These are phyloP conservation scores for Gymnothorax javanicus DNA, from an alignment of 2,797 vertebrate species.

Conservation along the genomic window DNA sequence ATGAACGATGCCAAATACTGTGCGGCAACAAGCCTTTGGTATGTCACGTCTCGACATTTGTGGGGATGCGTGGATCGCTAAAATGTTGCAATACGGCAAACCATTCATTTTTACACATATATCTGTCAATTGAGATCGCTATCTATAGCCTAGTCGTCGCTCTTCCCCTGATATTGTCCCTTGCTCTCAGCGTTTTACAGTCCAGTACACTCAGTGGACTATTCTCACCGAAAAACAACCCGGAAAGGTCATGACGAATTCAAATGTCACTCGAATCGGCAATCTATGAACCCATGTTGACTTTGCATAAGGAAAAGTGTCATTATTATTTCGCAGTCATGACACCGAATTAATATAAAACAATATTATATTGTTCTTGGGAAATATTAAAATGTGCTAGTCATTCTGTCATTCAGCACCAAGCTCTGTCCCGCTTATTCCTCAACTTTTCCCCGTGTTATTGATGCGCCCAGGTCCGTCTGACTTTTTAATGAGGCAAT, in stretches of 20 bases:
- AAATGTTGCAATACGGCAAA: neutral
- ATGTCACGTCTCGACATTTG: neutral
- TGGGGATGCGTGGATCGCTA: neutral
- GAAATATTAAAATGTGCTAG: neutral
- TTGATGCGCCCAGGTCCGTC: constrained; percentile 1
- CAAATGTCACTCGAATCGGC: constrained; percentile 7
- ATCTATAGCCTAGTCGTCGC: constrained; percentile 28
- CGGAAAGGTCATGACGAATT: constrained; percentile 4
- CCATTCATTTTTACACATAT: constrained; percentile 68
- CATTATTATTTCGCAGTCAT: constrained; percentile 5
- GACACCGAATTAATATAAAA: neutral
- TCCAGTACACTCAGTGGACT: constrained; percentile 3
- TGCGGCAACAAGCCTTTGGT: neutral
- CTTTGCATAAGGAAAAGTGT: neutral
- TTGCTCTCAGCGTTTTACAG: constrained; percentile 21
- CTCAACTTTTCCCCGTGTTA: constrained; percentile 22
- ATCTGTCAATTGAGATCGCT: constrained; percentile 40
- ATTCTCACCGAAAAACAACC: constrained; percentile 3
- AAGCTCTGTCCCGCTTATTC: neutral
- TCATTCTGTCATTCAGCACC: neutral
- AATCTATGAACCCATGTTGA: neutral
- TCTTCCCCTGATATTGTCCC: constrained; percentile 4
- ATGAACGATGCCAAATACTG: neutral
- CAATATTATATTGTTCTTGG: neutral
- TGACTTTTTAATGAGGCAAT: constrained; percentile 16